phyloP scores from a whole-genome alignment of 1,140 invertebrate genomes.

The Limonius californicus region DNA sequence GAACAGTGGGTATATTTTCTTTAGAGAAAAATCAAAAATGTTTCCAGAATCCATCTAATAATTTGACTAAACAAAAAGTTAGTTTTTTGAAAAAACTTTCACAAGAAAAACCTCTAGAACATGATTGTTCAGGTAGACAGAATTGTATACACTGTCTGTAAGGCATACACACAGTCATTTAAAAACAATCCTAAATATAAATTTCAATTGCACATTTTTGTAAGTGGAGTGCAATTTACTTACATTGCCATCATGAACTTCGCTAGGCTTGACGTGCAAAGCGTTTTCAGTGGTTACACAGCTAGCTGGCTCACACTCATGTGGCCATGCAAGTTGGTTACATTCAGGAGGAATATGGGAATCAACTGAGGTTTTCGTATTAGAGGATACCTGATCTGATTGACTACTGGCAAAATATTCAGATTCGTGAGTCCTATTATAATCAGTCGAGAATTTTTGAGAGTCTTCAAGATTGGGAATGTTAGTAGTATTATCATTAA shows the following conservation, averaged over 20 bases:
- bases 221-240: conserved; percentile 15
- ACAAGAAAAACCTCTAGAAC: too few species aligned
- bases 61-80: too few species aligned
- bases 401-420: too few species aligned
- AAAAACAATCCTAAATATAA: neutral
- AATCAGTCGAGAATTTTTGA: neutral
- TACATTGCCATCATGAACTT: conserved; percentile 19
- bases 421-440: too few species aligned
- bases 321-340: conserved; percentile 24
- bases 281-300: conserved; percentile 34
- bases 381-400: neutral
- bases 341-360: neutral
- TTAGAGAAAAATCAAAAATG: too few species aligned
- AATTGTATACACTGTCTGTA: neutral
- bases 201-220: conserved; percentile 5
- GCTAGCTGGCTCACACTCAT: conserved; percentile 36
- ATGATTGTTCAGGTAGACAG: too few species aligned
- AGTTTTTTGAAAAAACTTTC: too few species aligned
- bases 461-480: neutral
- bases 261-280: conserved; percentile 23
- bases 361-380: neutral
- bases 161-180: neutral
- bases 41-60: too few species aligned
- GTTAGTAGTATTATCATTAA: neutral
- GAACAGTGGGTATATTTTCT: too few species aligned